phyloP scores from a whole-genome alignment of 2,797 vertebrate genomes.

The Lepus townsendii region DNA sequence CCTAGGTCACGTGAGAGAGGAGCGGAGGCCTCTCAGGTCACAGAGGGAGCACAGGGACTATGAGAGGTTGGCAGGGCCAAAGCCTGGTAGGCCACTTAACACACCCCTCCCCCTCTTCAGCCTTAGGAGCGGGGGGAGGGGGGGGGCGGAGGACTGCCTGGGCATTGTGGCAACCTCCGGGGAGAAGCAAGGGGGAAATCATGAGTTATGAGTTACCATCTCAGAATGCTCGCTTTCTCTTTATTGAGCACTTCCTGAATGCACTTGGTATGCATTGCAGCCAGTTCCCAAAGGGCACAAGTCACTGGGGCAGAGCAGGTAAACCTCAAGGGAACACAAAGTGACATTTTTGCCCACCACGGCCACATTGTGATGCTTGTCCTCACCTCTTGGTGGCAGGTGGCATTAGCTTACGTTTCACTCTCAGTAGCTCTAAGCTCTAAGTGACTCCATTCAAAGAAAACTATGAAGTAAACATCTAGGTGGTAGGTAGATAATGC shows the following conservation, averaged over 20 bases:
- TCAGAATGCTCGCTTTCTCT: neutral
- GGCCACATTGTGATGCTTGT: neutral
- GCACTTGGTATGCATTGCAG: too few species aligned
- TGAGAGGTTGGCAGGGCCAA: too few species aligned
- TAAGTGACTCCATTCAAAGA: conserved; percentile 18
- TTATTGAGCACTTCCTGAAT: neutral
- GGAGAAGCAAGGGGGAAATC: neutral
- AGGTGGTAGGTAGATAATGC: neutral
- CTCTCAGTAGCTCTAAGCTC: neutral
- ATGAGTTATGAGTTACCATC: neutral
- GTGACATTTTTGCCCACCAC: neutral
- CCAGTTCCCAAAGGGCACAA: neutral
- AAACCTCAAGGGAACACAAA: neutral
- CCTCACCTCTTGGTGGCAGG: neutral
- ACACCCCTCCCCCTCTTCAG: too few species aligned
- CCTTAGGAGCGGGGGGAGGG: too few species aligned
- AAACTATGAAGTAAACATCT: conserved; percentile 65
- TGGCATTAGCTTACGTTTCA: neutral
- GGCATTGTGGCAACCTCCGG: neutral
- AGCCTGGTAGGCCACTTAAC: too few species aligned
- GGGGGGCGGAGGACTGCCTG: neutral
- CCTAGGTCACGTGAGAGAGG: neutral
- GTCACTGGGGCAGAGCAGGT: neutral
- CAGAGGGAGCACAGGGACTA: neutral
- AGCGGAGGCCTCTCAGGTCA: neutral